A percentile compares a stretch with the other conserved stretches of the same genome.
These are phyloP conservation scores for Sebastes variabilis DNA, from an alignment of 2,797 vertebrate genomes.

Conservation along the genomic window DNA sequence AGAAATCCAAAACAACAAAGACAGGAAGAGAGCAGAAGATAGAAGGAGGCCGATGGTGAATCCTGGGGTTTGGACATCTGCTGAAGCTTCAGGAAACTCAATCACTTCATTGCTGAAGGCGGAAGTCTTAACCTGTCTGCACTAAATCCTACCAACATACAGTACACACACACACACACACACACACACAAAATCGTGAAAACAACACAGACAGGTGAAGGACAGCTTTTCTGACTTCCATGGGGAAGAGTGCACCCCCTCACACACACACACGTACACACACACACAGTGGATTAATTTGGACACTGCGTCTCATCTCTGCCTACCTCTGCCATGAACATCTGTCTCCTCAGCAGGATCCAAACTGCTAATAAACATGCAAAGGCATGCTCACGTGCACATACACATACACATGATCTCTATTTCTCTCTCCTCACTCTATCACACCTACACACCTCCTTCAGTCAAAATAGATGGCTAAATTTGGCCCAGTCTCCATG, in stretches of 20 bases:
- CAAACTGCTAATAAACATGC: constrained; percentile 61
- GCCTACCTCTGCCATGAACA: constrained; percentile 71
- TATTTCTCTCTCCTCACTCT: neutral
- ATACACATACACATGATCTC: neutral
- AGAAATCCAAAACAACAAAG: constrained; percentile 23
- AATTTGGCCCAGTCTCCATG: constrained; percentile 17
- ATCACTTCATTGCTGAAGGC: constrained; percentile 85
- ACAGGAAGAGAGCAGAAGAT: constrained; percentile 26
- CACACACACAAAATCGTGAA: constrained; percentile 2
- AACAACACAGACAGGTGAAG: constrained; percentile 50
- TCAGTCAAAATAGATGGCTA: constrained; percentile 32
- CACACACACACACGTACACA: constrained; percentile 10
- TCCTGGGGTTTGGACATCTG: constrained; percentile 72
- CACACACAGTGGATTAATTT: constrained; percentile 51
- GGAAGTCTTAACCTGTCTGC: constrained; percentile 68
- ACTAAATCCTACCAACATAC: constrained; percentile 48
- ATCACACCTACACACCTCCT: constrained; percentile 8
- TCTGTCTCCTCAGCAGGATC: constrained; percentile 77
- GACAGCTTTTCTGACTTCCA: constrained; percentile 63
- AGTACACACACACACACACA: neutral
- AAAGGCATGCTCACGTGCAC: constrained; percentile 6
- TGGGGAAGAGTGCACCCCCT: neutral
- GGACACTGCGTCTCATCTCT: constrained; percentile 32
- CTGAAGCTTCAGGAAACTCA: constrained; percentile 86
- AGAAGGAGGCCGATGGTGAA: constrained; percentile 30